Percentiles rank a stretch among this genome's conserved stretches.
These are phyloP conservation scores for Clunio marinus DNA, from an alignment of 2,888 invertebrate genomes.

Conservation along the genomic window DNA sequence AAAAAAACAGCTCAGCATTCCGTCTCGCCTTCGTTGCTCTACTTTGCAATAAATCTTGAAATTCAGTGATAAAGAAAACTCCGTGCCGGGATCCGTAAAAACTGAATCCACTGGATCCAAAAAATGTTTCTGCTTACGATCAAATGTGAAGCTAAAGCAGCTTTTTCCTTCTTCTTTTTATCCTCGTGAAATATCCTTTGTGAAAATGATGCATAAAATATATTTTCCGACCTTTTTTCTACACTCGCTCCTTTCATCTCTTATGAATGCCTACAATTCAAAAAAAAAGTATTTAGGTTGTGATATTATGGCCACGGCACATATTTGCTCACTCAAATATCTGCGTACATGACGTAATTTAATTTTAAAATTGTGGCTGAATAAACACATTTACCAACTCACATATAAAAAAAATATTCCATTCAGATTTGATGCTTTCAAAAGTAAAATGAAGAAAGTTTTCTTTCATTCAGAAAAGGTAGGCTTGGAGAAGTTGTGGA, in stretches of 20 bases:
- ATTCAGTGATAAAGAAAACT: too few species aligned
- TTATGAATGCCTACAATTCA: not conserved
- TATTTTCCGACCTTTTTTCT: slow-evolving; percentile 10
- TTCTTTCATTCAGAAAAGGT: too few species aligned
- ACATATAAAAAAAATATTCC: too few species aligned
- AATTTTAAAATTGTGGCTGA: slow-evolving; percentile 14
- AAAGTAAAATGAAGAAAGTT: slow-evolving; percentile 19
- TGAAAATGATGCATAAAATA: not conserved
- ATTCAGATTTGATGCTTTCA: not conserved
- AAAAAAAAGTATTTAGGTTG: slow-evolving; percentile 12
- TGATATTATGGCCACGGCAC: too few species aligned
- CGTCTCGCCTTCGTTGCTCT: too few species aligned
- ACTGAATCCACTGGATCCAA: too few species aligned
- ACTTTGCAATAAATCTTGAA: too few species aligned
- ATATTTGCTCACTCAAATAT: not conserved
- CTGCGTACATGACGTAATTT: slow-evolving; percentile 5
- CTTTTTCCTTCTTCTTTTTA: not conserved
- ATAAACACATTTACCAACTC: slow-evolving; percentile 1
- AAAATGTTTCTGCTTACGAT: too few species aligned
- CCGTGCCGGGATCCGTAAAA: too few species aligned
- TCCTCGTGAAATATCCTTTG: too few species aligned
- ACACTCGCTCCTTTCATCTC: not conserved
- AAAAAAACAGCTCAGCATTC: too few species aligned
- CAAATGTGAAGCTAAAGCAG: not conserved
- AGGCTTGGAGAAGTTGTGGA: too few species aligned